Percentiles rank a stretch among this genome's conserved stretches.
Conservation (phyloP, 2,888 invertebrate species). For the Drosophila kambysellisi region DNA sequence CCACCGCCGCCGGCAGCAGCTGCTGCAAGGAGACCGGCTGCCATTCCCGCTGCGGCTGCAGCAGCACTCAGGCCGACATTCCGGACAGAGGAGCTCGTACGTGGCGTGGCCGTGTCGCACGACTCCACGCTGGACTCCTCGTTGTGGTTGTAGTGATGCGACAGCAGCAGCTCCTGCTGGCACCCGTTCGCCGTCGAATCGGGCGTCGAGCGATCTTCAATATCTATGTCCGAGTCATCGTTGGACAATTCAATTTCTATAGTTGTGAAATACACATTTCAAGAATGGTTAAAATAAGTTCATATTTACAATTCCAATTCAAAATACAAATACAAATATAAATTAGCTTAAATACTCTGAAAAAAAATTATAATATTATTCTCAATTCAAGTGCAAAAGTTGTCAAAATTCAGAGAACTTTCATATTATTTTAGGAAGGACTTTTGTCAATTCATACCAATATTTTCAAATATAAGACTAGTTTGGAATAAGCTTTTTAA, state of each 20-base stretch:
- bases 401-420: not conserved
- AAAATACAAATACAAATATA: not conserved
- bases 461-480: not conserved
- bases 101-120: conserved; percentile 64
- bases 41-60: conserved; percentile 69
- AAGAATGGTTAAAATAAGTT: conserved; percentile 1
- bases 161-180: conserved; percentile 68
- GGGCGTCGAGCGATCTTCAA: conserved; percentile 85
- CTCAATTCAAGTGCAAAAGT: too few relatives aligned
- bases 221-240: conserved; percentile 85
- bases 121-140: conserved; percentile 84
- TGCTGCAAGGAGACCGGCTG: conserved; percentile 56
- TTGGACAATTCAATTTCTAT: conserved; percentile 84
- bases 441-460: not conserved
- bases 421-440: not conserved
- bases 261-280: not conserved
- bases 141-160: conserved; percentile 70
- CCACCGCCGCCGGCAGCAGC: conserved; percentile 34
- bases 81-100: conserved; percentile 23
- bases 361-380: not conserved
- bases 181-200: conserved; percentile 74
- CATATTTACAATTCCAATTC: not conserved
- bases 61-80: conserved; percentile 48
- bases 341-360: not conserved
- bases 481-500: not conserved